Evolutionary conservation across 1,140 invertebrate species (phyloP).

Genomic region (Pseudomyrmex cubaensis): DNA sequence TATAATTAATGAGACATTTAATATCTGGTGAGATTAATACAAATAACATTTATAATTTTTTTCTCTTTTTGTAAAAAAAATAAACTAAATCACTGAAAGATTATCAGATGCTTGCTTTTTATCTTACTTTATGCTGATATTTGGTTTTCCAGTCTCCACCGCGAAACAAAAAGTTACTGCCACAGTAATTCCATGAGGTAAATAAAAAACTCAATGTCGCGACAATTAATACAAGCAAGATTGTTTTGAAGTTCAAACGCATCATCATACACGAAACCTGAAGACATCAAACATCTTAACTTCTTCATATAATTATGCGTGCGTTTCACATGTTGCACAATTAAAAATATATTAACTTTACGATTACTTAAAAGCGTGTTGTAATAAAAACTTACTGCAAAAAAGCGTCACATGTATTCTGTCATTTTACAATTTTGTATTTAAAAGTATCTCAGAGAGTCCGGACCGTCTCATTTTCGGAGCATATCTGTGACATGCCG

Average conservation of each 20-base stretch:
- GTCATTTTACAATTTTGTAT: slow-evolving; percentile 39
- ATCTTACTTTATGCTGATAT: slow-evolving; percentile 83
- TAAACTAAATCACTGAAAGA: neutral
- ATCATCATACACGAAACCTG: slow-evolving; percentile 82
- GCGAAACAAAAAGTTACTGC: slow-evolving; percentile 77
- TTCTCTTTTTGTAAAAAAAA: slow-evolving; percentile 15
- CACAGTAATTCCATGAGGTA: slow-evolving; percentile 83
- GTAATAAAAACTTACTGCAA: neutral
- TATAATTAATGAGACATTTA: slow-evolving; percentile 3
- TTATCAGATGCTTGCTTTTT: neutral
- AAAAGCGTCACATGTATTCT: slow-evolving; percentile 13
- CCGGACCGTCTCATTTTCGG: neutral
- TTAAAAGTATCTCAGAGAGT: neutral
- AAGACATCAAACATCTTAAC: slow-evolving; percentile 2
- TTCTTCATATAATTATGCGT: neutral
- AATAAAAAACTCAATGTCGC: slow-evolving; percentile 82
- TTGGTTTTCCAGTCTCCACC: slow-evolving; percentile 85
- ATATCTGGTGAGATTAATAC: neutral
- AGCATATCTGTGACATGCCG: neutral
- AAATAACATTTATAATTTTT: slow-evolving; percentile 8
- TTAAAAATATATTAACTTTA: neutral
- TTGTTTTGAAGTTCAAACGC: slow-evolving; percentile 84
- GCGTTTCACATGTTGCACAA: neutral
- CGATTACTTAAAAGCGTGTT: neutral
- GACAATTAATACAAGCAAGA: slow-evolving; percentile 80